Evolutionary conservation across 2,888 invertebrate genomes (phyloP), one percentile per base, ranked within the genome.

Genomic region (Bugula neritina): DNA sequence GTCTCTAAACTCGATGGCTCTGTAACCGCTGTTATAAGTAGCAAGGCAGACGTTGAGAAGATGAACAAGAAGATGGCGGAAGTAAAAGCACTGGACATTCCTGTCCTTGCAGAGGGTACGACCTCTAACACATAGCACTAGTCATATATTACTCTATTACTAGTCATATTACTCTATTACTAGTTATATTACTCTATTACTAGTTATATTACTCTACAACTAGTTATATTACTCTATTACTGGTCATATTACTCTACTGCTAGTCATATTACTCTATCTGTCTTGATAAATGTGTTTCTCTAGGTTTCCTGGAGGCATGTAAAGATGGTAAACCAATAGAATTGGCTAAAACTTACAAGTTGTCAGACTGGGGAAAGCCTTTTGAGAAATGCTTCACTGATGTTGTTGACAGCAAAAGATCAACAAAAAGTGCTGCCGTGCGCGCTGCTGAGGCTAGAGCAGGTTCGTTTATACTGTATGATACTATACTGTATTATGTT

Each of bases 11-110:
- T 92, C 29, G 78, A 88, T 1, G 87, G 88, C 35, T 87, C 88
- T 27, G 84, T 89, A 0, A 90, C 90, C 52, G 93, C 92, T 3
- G 89, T 92, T 1, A 90, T 96, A 74, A 90, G 92, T 0, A 89
- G 88, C 1, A 78, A 83, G 84, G 87, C 86, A 13, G 90, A 91
- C 74, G 85, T 94, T 0, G 88, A 90, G 29, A 90, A 89, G 78
- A 89, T 89, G 86, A 84, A 85, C 1, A 85, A 85, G 27, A 88
- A 88, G 74, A 90, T 94, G 84, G 79, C 85, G 29, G 88, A 89
- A 73, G 91, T 90, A 0, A 86, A 90, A 81, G 85, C 87, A 0
- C 83, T 87, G 3, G 89, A 91, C 74, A 88, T 96, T 77, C 92
- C 93, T 83, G 90, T 96, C 1, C 89, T 96, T 0, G 89, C 91